Evolutionary conservation across 1,140 invertebrate species (phyloP).

Genomic region (Temnothorax nylanderi): DNA sequence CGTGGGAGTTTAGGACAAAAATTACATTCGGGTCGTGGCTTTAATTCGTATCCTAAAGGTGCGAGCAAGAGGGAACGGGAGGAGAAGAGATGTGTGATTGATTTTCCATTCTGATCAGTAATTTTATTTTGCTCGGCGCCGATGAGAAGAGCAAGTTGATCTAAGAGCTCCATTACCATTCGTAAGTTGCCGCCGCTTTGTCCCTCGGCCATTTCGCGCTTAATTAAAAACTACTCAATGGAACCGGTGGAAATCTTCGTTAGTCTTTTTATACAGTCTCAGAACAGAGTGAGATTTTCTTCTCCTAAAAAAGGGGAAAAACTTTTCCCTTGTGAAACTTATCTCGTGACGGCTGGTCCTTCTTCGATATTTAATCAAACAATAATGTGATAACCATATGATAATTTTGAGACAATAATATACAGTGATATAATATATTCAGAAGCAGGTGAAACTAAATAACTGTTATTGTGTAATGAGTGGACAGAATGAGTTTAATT

Average conservation of each 20-base stretch:
- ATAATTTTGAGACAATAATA: background rate
- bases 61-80: background rate
- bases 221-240: conserved; percentile 54
- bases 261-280: background rate
- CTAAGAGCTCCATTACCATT: conserved; percentile 40
- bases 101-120: conserved; percentile 32
- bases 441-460: background rate
- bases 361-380: background rate
- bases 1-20: background rate
- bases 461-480: background rate
- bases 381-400: background rate
- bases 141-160: conserved; percentile 5
- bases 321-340: conserved; percentile 21
- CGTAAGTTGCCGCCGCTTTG: conserved; percentile 20
- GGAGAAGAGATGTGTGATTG: conserved; percentile 1
- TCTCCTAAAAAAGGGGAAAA: too few species aligned
- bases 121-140: conserved; percentile 36
- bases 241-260: background rate
- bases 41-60: conserved; percentile 21
- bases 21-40: conserved; percentile 19
- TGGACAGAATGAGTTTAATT: background rate
- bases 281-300: background rate
- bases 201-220: conserved; percentile 33
- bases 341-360: background rate
- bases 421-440: background rate